Base-by-base conservation (phyloP, 2,113 vertebrate species). In the Syrrhaptes paradoxus region DNA sequence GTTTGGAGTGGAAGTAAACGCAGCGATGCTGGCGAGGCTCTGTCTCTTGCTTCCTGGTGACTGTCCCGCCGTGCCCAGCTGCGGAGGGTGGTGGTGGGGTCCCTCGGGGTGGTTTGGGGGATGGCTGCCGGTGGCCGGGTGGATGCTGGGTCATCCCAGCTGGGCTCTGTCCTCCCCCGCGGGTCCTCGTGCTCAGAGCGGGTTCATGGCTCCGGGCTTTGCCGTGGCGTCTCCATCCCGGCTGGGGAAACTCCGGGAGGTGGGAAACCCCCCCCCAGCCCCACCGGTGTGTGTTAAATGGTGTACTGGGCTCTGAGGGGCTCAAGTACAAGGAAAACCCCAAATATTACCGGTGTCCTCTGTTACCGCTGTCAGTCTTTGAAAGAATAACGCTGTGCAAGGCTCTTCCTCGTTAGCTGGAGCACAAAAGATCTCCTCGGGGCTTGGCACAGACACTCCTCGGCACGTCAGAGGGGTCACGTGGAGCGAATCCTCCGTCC, bases 41-140 rank as follows among this genome's bases (percentile, higher is more conserved):
- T 67, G 59, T 13, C 6, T 52, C 25, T 16, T 1, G 5, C 13
- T 58, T n/a, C 17, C 1, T 5, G 32, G 25, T 34, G 38, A 14
- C 28, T 3, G 6, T 26, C 1, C 52, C n/a, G 0, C 16, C 0
- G 0, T 22, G 36, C 36, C 36, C 36, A 36, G 36, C 36, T 36
- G 36, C 36, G 36, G 36, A 36, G 36, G 19, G 13, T 8, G 41
- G 32, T 38, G 76, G 26, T 54, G 52, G 0, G 0, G 22, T 11
- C 70, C 32, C 1, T 24, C 1, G 1, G 21, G 9, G 4, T 4
- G 4, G 5, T 29, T 7, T 61, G 24, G 59, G 45, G 38, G 17
- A 51, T 45, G 13, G 34, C 45, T 75, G 25, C 29, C 6, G 3
- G 20, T 19, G 38, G 5, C 18, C 1, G 2, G 28, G 28, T 41